Percentiles rank a stretch among this genome's conserved stretches.
Conservation (phyloP, 2,113 vertebrate species). For the Vimba vimba region DNA sequence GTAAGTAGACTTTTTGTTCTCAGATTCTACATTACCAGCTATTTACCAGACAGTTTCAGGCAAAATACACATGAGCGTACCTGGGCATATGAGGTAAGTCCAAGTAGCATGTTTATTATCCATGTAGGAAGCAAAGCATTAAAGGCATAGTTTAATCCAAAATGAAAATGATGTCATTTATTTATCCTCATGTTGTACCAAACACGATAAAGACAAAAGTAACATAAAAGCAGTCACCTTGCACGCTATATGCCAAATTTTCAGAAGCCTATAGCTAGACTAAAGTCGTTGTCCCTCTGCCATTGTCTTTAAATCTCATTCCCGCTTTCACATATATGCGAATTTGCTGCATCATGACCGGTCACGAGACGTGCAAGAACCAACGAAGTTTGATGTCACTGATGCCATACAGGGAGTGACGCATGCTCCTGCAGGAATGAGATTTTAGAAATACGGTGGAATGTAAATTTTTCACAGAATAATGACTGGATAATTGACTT, state of each 20-base stretch:
- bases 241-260: neutral
- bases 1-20: constrained; percentile 65
- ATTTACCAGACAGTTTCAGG: constrained; percentile 2
- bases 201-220: neutral
- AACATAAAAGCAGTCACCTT: neutral
- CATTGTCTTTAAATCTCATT: neutral
- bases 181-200: neutral
- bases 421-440: neutral
- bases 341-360: neutral
- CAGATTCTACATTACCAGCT: constrained; percentile 32
- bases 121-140: neutral
- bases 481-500: neutral
- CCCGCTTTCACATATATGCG: neutral
- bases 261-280: neutral
- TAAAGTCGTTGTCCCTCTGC: neutral
- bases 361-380: neutral
- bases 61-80: neutral
- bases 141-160: neutral
- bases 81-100: constrained; percentile 22
- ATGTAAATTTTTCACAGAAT: neutral
- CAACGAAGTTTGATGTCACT: neutral
- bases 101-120: neutral
- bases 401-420: neutral
- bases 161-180: neutral
- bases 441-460: neutral